A percentile compares a stretch with the other conserved stretches of the same genome.
phyloP scores from a whole-genome alignment of 2,888 invertebrate species.

The Cantharis flavilabris region DNA sequence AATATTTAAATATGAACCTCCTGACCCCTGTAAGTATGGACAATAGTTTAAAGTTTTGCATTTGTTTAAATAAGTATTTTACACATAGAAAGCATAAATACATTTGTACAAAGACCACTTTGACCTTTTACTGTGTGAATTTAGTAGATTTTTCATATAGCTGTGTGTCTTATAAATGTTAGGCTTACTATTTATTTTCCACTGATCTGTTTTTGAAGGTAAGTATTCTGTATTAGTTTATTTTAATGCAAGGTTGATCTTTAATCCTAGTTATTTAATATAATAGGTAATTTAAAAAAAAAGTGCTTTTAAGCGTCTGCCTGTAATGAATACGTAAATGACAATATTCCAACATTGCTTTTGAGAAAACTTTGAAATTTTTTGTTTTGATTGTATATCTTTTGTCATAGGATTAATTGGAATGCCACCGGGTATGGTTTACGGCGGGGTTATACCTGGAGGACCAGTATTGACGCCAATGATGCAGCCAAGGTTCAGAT shows the following conservation, averaged over 20 bases:
- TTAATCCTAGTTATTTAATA: conserved; percentile 18
- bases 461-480: conserved; percentile 58
- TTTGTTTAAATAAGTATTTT: conserved; percentile 4
- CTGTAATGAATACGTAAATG: conserved; percentile 27
- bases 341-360: conserved; percentile 36
- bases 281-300: conserved; percentile 14
- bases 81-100: conserved; percentile 9
- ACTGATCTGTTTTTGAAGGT: conserved; percentile 37
- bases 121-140: conserved; percentile 43
- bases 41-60: not conserved
- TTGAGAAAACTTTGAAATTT: not conserved
- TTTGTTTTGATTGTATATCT: conserved; percentile 26
- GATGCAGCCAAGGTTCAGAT: conserved; percentile 89
- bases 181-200: conserved; percentile 42
- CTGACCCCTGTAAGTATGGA: not conserved
- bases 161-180: conserved; percentile 50
- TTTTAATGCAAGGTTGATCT: conserved; percentile 27
- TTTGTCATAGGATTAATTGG: conserved; percentile 56
- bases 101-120: conserved; percentile 34
- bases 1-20: too few species aligned
- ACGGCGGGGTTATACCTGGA: conserved; percentile 55
- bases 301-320: conserved; percentile 16
- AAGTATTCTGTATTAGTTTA: conserved; percentile 42
- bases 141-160: conserved; percentile 47
- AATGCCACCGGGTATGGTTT: conserved; percentile 56